These are phyloP conservation scores for Apolygus lucorum DNA, from an alignment of 1,140 invertebrate genomes.

Conservation along the genomic window DNA sequence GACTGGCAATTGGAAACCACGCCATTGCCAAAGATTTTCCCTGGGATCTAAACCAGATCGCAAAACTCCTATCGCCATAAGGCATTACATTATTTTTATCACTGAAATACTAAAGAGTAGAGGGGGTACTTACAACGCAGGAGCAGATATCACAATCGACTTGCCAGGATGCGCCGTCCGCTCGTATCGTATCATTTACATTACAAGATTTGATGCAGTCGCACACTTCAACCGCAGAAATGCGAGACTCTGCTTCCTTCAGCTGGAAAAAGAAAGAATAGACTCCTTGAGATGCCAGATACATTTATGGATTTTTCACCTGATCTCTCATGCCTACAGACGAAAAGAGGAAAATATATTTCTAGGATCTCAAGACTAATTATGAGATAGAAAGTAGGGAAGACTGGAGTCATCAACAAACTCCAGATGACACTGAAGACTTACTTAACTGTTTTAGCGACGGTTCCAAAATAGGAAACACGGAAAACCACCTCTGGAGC, in stretches of 20 bases:
- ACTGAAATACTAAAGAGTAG: neutral
- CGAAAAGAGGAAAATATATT: too few species aligned
- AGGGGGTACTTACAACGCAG: slow-evolving; percentile 55
- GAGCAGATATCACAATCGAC: slow-evolving; percentile 70
- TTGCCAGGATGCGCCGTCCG: slow-evolving; percentile 74
- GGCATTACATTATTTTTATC: neutral
- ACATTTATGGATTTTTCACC: neutral
- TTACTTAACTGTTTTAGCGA: too few species aligned
- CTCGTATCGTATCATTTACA: slow-evolving; percentile 65
- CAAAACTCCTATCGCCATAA: neutral
- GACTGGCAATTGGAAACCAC: too few species aligned
- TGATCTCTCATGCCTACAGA: too few species aligned
- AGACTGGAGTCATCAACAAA: too few species aligned
- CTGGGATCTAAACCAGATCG: too few species aligned
- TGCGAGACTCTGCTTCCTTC: slow-evolving; percentile 60
- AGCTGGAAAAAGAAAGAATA: slow-evolving; percentile 52
- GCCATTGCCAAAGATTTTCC: too few species aligned
- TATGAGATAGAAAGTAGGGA: too few species aligned
- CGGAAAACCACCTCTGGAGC: too few species aligned
- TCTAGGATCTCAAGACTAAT: too few species aligned
- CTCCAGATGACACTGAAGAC: too few species aligned
- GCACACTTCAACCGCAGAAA: slow-evolving; percentile 71
- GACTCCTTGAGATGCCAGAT: neutral
- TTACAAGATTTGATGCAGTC: slow-evolving; percentile 81
- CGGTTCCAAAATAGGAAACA: too few species aligned